Percentiles rank a stretch among this genome's conserved stretches.
Conservation (phyloP, 2,888 invertebrate genomes). For the Tetranychus piercei region DNA sequence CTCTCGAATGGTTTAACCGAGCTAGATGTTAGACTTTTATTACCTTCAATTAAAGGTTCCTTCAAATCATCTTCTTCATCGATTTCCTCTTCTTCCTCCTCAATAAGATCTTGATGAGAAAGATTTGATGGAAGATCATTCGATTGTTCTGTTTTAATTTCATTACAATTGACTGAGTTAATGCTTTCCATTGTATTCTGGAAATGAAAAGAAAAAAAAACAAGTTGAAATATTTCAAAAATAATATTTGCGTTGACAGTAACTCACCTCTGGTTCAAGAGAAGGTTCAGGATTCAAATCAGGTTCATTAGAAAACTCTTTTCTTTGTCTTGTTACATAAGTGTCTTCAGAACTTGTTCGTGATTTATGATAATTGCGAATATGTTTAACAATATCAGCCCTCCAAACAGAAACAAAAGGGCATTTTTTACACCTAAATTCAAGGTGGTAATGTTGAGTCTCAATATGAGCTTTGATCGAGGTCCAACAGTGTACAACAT, state of each 20-base stretch:
- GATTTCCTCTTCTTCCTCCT: not conserved
- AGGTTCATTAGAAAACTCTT: not conserved
- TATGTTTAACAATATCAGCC: conserved; percentile 2
- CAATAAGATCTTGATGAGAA: not conserved
- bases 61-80: not conserved
- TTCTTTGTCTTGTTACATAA: not conserved
- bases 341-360: not conserved
- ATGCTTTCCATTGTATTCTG: not conserved
- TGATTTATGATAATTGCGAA: conserved; percentile 7
- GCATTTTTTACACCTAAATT: not conserved
- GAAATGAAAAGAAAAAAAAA: not conserved
- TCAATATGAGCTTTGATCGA: conserved; percentile 7
- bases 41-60: not conserved
- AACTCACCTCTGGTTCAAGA: not conserved
- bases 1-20: conserved; percentile 4
- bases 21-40: not conserved
- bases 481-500: not conserved
- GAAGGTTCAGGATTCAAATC: not conserved
- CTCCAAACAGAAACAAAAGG: not conserved
- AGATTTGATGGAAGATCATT: not conserved
- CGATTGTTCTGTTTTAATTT: not conserved
- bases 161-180: not conserved
- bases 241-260: not conserved
- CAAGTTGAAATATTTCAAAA: not conserved
- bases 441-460: not conserved